A percentile compares a stretch with the other conserved stretches of the same genome.
phyloP scores from a whole-genome alignment of 2,888 invertebrate species.

The Syrista parreyssii region DNA sequence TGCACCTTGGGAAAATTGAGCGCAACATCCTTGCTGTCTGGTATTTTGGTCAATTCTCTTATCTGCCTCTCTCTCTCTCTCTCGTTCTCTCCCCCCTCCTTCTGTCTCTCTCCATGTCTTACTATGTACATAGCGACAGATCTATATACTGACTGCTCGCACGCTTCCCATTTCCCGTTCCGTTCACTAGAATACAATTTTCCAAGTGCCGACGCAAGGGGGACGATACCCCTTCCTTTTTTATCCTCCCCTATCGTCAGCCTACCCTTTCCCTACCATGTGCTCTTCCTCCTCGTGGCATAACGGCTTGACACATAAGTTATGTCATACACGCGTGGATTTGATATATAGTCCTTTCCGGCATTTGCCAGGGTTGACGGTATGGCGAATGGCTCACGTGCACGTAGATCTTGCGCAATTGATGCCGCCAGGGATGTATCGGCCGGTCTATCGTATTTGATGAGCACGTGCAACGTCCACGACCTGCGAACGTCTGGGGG shows the following conservation, averaged over 20 bases:
- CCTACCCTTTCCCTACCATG: background rate
- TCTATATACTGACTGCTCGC: background rate
- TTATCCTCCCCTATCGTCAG: too few species aligned
- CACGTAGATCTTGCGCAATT: conserved; percentile 10
- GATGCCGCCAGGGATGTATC: conserved; percentile 19
- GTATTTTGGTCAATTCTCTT: background rate
- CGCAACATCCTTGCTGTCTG: background rate
- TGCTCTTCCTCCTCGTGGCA: background rate
- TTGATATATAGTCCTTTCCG: background rate
- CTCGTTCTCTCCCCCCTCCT: conserved; percentile 7
- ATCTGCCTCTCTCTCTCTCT: conserved; percentile 1
- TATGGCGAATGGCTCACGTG: background rate
- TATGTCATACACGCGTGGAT: background rate
- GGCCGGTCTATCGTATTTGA: background rate
- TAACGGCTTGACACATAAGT: background rate
- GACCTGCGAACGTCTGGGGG: background rate
- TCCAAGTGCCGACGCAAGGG: background rate
- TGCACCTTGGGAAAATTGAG: conserved; percentile 3
- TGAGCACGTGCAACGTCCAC: background rate
- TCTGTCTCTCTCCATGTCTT: background rate
- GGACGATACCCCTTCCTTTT: too few species aligned
- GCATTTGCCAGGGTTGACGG: background rate
- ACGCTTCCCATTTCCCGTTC: background rate
- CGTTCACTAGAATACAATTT: conserved; percentile 7
- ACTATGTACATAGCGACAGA: background rate